Percentiles rank a stretch among this genome's conserved stretches.
phyloP scores from a whole-genome alignment of 2,797 vertebrate species.

The Pampus argenteus region DNA sequence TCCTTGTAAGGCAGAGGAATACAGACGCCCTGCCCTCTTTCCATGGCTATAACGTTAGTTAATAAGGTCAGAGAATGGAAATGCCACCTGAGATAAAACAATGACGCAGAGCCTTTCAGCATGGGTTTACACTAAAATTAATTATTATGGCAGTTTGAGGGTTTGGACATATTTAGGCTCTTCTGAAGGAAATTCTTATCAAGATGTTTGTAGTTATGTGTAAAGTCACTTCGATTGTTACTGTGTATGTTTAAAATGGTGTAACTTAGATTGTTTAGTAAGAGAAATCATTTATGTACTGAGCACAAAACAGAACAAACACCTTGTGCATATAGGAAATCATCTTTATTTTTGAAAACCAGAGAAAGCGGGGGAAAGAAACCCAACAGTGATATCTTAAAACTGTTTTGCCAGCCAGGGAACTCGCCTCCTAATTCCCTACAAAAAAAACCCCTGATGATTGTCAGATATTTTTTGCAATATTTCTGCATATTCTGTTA shows the following conservation, averaged over 20 bases:
- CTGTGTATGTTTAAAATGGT: conserved; percentile 17
- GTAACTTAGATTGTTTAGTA: conserved; percentile 9
- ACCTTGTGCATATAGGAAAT: conserved; percentile 75
- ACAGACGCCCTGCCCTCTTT: conserved; percentile 32
- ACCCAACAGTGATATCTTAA: conserved; percentile 72
- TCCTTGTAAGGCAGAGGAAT: conserved; percentile 72
- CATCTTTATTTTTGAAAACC: conserved; percentile 85
- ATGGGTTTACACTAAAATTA: conserved; percentile 48
- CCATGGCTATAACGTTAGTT: conserved; percentile 34
- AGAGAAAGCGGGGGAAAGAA: conserved; percentile 71
- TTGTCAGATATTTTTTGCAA: conserved; percentile 83
- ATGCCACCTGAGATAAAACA: conserved; percentile 58
- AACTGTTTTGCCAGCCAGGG: conserved; percentile 70
- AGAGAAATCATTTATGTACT: background rate
- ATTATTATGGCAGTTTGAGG: conserved; percentile 35
- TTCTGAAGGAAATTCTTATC: conserved; percentile 5
- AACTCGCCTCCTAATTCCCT: conserved; percentile 65
- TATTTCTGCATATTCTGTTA: conserved; percentile 83
- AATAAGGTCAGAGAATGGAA: conserved; percentile 61
- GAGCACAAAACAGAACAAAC: conserved; percentile 49
- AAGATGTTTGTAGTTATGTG: conserved; percentile 4
- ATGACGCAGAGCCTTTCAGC: conserved; percentile 20
- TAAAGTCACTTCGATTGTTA: conserved; percentile 9
- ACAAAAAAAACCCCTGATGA: conserved; percentile 80
- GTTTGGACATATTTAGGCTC: conserved; percentile 3